Evolutionary conservation across 2,113 vertebrate genomes (phyloP).

Genomic region (Stegastes partitus): DNA sequence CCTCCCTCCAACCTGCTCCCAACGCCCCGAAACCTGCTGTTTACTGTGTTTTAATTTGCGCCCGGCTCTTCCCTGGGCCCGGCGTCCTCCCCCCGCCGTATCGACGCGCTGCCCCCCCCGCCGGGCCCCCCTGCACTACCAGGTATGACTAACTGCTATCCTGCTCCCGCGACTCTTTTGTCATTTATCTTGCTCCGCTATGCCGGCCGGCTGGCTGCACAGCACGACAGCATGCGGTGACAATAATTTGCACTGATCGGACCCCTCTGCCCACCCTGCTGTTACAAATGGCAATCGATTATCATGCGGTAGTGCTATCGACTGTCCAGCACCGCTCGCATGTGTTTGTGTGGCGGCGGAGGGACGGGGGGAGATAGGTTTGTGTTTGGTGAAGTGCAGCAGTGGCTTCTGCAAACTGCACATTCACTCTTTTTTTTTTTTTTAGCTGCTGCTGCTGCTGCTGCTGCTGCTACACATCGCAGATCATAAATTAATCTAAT

Average conservation of each 20-base stretch:
- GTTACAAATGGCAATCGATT: slow-evolving; percentile 98
- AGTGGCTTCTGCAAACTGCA: slow-evolving; percentile 20
- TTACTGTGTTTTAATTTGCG: slow-evolving; percentile 63
- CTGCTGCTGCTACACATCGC: slow-evolving; percentile 24
- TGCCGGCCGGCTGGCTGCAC: slow-evolving; percentile 87
- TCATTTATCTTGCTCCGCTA: slow-evolving; percentile 87
- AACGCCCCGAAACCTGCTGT: slow-evolving; percentile 57
- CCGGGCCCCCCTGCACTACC: slow-evolving; percentile 68
- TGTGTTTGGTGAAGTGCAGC: slow-evolving; percentile 56
- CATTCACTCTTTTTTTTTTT: slow-evolving; percentile 18
- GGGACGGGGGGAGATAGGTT: slow-evolving; percentile 3
- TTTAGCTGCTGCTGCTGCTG: no score
- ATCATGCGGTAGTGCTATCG: slow-evolving; percentile 92
- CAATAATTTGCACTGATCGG: slow-evolving; percentile 97
- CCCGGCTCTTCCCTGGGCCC: slow-evolving; percentile 29
- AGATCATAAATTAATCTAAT: slow-evolving; percentile 23
- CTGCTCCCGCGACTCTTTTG: slow-evolving; percentile 80
- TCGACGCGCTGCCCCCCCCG: slow-evolving; percentile 61
- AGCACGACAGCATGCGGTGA: slow-evolving; percentile 87
- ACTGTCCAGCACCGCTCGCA: slow-evolving; percentile 82
- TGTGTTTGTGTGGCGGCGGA: slow-evolving; percentile 36
- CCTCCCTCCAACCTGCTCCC: not conserved
- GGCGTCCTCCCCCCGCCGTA: slow-evolving; percentile 47
- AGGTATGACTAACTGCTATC: slow-evolving; percentile 88
- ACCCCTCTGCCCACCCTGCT: slow-evolving; percentile 90